Evolutionary conservation across 2,797 vertebrate species (phyloP).

Genomic region (Rhyacichthys aspro): DNA sequence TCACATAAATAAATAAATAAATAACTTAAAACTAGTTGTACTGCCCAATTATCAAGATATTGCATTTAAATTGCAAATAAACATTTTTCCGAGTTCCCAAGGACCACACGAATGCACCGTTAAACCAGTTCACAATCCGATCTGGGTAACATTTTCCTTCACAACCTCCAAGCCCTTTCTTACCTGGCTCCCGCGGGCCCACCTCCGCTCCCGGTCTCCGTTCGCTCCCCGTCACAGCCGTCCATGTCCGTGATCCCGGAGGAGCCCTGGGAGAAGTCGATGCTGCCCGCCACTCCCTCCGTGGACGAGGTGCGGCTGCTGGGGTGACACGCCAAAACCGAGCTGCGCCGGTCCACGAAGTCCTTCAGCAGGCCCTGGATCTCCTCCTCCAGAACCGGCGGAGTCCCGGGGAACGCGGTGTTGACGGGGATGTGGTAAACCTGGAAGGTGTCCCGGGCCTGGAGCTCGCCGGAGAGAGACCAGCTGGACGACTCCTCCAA

Average conservation of each 20-base stretch:
- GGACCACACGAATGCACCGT: too few relatives aligned
- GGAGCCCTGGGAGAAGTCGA: slow-evolving; percentile 93
- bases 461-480: slow-evolving; percentile 80
- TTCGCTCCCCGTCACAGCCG: slow-evolving; percentile 88
- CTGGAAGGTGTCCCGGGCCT: slow-evolving; percentile 83
- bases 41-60: too few relatives aligned
- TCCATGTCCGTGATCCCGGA: slow-evolving; percentile 93
- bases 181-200: slow-evolving; percentile 67
- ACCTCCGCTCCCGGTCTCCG: slow-evolving; percentile 52
- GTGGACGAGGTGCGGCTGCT: slow-evolving; percentile 94
- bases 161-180: too few relatives aligned
- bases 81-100: too few relatives aligned
- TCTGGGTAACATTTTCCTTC: too few relatives aligned
- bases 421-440: slow-evolving; percentile 83
- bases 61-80: too few relatives aligned
- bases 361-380: slow-evolving; percentile 86
- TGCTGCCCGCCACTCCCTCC: slow-evolving; percentile 93
- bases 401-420: slow-evolving; percentile 35
- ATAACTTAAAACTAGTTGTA: too few relatives aligned
- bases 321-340: slow-evolving; percentile 80
- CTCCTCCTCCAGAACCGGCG: slow-evolving; percentile 64
- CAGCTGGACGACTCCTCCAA: slow-evolving; percentile 87
- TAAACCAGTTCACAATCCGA: too few relatives aligned
- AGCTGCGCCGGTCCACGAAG: slow-evolving; percentile 83
- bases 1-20: too few relatives aligned